A percentile compares a stretch with the other conserved stretches of the same genome.
phyloP scores from a whole-genome alignment of 1,140 invertebrate genomes.

The Bombus pascuorum region DNA sequence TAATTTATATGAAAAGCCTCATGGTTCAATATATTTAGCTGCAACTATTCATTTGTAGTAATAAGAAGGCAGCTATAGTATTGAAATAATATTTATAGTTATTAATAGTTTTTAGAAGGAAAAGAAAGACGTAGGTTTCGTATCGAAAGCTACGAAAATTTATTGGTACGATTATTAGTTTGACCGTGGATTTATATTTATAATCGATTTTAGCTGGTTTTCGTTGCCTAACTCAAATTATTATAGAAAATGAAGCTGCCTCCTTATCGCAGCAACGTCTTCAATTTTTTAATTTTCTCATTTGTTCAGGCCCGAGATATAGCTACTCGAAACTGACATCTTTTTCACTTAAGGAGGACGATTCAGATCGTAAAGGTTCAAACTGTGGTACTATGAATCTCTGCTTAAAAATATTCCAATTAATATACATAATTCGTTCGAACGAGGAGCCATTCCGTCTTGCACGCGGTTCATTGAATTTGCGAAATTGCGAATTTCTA shows the following conservation, averaged over 20 bases:
- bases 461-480: constrained; percentile 1
- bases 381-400: too few species aligned
- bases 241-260: not conserved
- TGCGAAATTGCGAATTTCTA: constrained; percentile 26
- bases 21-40: too few species aligned
- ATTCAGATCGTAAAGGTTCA: not conserved
- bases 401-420: not conserved
- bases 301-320: not conserved
- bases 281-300: not conserved
- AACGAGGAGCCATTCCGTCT: too few species aligned
- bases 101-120: too few species aligned
- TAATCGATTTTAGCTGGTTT: not conserved
- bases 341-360: not conserved
- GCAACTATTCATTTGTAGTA: too few species aligned
- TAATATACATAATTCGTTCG: not conserved
- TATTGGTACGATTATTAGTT: too few species aligned
- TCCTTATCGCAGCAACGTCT: not conserved
- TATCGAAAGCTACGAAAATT: too few species aligned
- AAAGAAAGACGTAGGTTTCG: too few species aligned
- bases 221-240: not conserved
- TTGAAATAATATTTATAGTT: too few species aligned
- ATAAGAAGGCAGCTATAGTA: too few species aligned
- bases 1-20: too few species aligned
- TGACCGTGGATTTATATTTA: not conserved
- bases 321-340: not conserved